These are phyloP conservation scores for Megaptera novaeangliae DNA, from an alignment of 2,113 vertebrate species.

Conservation along the genomic window DNA sequence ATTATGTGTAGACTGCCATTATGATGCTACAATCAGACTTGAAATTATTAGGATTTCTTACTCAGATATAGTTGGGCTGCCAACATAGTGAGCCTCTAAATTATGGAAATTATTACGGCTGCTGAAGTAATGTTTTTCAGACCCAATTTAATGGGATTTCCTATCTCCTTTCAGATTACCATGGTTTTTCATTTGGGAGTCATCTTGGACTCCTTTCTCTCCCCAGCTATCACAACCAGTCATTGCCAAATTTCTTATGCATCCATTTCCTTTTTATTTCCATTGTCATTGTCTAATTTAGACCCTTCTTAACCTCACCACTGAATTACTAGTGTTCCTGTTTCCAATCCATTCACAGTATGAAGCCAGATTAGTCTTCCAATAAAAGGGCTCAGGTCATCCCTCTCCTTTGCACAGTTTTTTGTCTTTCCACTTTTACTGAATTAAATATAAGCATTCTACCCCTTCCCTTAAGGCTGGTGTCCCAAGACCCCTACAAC, in stretches of 20 bases:
- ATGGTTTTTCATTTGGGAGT: slow-evolving; percentile 26
- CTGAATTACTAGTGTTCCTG: background rate
- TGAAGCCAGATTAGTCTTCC: slow-evolving; percentile 3
- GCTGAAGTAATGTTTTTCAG: slow-evolving; percentile 23
- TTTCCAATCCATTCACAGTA: background rate
- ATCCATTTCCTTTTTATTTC: background rate
- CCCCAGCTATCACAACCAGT: background rate
- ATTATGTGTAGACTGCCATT: background rate
- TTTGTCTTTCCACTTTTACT: slow-evolving; percentile 57
- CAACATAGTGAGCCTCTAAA: slow-evolving; percentile 9
- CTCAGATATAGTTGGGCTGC: background rate
- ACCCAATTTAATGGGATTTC: background rate
- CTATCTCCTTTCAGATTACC: background rate
- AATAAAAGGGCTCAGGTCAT: background rate
- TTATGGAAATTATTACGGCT: slow-evolving; percentile 21
- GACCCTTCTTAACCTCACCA: background rate
- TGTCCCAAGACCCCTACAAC: background rate
- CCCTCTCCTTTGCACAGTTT: slow-evolving; percentile 68
- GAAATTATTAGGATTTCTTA: slow-evolving; percentile 34
- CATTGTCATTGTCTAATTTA: slow-evolving; percentile 14
- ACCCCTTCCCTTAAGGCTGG: background rate
- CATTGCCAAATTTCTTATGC: background rate
- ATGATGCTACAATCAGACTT: background rate
- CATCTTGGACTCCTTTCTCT: background rate
- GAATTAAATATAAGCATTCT: background rate